phyloP scores from a whole-genome alignment of 2,888 invertebrate species.

The Eupithecia centaureata region DNA sequence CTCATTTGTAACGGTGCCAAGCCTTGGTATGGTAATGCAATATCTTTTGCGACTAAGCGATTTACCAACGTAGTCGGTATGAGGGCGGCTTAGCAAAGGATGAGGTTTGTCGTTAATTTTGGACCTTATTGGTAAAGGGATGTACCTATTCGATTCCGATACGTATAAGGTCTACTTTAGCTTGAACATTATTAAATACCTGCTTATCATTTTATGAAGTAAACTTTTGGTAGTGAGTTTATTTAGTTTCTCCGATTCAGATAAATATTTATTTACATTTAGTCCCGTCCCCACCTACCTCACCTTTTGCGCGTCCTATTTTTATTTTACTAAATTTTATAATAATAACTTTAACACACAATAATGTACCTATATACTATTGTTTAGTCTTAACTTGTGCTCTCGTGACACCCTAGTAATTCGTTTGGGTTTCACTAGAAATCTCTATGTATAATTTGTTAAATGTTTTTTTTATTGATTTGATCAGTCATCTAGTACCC shows the following conservation, averaged over 20 bases:
- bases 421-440: too few species aligned
- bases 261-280: neutral
- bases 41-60: constrained; percentile 25
- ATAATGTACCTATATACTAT: too few species aligned
- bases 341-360: too few species aligned
- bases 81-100: neutral
- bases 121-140: constrained; percentile 5
- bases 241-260: neutral
- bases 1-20: constrained; percentile 31
- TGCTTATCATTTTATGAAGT: neutral
- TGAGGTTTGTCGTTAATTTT: neutral
- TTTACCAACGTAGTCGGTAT: constrained; percentile 26
- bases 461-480: too few species aligned
- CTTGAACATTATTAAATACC: neutral
- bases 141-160: neutral
- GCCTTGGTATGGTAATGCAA: constrained; percentile 23
- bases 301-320: too few species aligned
- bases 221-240: neutral
- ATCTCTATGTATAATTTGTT: too few species aligned
- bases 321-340: too few species aligned
- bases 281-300: too few species aligned
- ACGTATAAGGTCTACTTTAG: neutral
- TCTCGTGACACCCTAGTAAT: too few species aligned
- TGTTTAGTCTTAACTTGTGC: too few species aligned
- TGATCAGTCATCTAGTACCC: too few species aligned